Percentiles rank a stretch among this genome's conserved stretches.
phyloP scores from a whole-genome alignment of 2,888 invertebrate genomes.

The Agrotis segetum region DNA sequence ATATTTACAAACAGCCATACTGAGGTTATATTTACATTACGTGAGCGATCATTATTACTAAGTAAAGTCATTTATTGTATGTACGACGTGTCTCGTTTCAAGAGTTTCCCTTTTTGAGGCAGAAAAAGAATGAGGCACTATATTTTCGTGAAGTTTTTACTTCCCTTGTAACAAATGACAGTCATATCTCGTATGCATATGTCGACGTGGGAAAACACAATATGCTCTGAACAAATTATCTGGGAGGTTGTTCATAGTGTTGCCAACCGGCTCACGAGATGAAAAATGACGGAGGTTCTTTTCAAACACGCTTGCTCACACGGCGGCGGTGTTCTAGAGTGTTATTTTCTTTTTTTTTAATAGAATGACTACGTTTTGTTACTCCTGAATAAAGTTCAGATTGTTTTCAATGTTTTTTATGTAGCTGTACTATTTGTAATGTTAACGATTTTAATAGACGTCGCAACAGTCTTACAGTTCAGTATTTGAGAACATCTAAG shows the following conservation, averaged over 20 bases:
- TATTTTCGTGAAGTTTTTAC: constrained; percentile 55
- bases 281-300: constrained; percentile 53
- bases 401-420: no score
- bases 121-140: constrained; percentile 37
- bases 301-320: constrained; percentile 5
- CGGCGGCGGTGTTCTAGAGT: constrained; percentile 1
- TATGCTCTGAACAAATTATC: constrained; percentile 68
- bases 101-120: constrained; percentile 16
- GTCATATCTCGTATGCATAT: constrained; percentile 63
- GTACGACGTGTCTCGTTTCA: constrained; percentile 16
- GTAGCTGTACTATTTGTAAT: no score
- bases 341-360: background rate
- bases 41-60: constrained; percentile 27
- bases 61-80: constrained; percentile 40
- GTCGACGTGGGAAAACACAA: constrained; percentile 65
- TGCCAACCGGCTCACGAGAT: constrained; percentile 42
- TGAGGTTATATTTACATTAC: constrained; percentile 46
- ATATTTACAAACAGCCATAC: constrained; percentile 64
- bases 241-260: constrained; percentile 63
- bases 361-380: background rate
- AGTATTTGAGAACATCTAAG: background rate
- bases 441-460: background rate
- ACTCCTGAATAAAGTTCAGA: no score
- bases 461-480: background rate
- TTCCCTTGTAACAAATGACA: constrained; percentile 52